Evolutionary conservation across 53 echinoderm and acorn worm species (phyloP), one percentile per base, ranked within the genome.

Genomic region (Luidia sarsii): DNA sequence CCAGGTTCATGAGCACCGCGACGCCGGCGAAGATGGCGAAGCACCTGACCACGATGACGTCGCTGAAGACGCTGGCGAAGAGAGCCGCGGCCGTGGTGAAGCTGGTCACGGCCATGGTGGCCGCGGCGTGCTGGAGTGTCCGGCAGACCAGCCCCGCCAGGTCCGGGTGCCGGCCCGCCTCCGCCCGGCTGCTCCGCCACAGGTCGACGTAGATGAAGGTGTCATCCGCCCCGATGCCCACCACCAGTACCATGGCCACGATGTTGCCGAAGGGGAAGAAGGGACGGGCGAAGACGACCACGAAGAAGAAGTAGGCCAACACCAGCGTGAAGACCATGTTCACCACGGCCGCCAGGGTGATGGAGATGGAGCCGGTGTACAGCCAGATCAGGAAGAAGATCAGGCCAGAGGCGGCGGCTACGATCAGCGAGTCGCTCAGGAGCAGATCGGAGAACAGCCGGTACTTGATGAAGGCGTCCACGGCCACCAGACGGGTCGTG

Each of bases 141-240:
- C 88, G 83, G 16, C 86, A 61, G 3, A 94, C 67, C 2, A 86
- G 67, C 1, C 68, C 33, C 19, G 84, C 53, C 1, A 71, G 37
- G 11, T 41, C 11, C 8, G 90, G 84, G 0, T 23, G 66, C 13
- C n/a, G 64, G 8, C 74, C 80, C 49, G 74, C 27, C 22, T 86
- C 80, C 16, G 62, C 33, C 16, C 46, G 39, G 16, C 65, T 41
- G 21, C 79, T 65, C 56, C 83, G 68, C 92, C 92, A 92, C n/a
- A 95, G 36, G 77, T 95, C 95, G 34, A 89, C 36, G 57, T 82
- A 92, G 1, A 95, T 92, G 62, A 95, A 95, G 5, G 95, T 87
- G 56, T 95, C 95, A 35, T 95, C 95, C 1, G 95, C 95, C 3
- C 95, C 95, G 62, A 95, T 71, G 4, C 90, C 95, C 7, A 95